Evolutionary conservation across 1,140 invertebrate species (phyloP).

Genomic region (Ridgeia piscesae): DNA sequence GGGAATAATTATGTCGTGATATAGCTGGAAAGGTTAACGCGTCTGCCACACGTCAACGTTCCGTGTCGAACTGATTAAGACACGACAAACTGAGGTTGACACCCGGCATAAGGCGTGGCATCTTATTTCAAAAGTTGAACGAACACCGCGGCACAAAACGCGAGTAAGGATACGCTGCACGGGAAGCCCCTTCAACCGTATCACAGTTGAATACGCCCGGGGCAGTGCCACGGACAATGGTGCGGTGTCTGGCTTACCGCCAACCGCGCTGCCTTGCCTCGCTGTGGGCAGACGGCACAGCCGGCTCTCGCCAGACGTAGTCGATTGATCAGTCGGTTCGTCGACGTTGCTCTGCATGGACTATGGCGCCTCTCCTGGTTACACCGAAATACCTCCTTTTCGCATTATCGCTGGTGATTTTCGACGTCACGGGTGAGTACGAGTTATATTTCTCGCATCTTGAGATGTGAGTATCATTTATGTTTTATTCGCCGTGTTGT

Average conservation of each 20-base stretch:
- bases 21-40: not conserved
- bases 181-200: not conserved
- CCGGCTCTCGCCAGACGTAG: not conserved
- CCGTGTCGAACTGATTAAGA: not conserved
- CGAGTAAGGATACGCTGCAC: not conserved
- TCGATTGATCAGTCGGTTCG: not conserved
- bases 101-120: not conserved
- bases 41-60: not conserved
- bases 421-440: not conserved
- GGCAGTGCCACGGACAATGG: not conserved
- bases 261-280: not conserved
- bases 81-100: not conserved
- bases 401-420: not conserved
- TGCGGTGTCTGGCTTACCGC: not conserved
- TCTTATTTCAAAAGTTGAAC: not conserved
- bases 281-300: not conserved
- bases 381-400: not conserved
- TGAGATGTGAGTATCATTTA: not conserved
- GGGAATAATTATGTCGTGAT: not conserved
- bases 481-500: not conserved
- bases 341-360: not conserved
- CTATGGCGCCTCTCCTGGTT: not conserved
- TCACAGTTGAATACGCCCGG: not conserved
- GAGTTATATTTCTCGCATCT: not conserved
- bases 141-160: not conserved